Percentiles rank a stretch among this genome's conserved stretches.
These are phyloP conservation scores for Acanthurus tractus DNA, from an alignment of 2,797 vertebrate species.

Conservation along the genomic window DNA sequence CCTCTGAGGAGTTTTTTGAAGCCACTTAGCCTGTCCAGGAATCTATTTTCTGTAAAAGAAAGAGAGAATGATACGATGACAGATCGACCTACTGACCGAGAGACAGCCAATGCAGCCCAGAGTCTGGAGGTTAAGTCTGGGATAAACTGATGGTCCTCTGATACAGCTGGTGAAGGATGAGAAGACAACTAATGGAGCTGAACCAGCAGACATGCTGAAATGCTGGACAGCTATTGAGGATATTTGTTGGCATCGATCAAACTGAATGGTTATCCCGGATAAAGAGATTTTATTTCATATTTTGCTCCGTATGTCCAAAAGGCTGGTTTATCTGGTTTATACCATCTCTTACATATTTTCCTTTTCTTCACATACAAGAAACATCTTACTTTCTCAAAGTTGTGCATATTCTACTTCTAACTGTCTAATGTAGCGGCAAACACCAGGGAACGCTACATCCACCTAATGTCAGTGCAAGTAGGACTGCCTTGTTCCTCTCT, in stretches of 20 bases:
- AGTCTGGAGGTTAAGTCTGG: constrained; percentile 13
- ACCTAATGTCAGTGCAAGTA: constrained; percentile 54
- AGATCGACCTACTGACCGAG: constrained; percentile 36
- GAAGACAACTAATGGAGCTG: neutral
- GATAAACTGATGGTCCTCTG: constrained; percentile 4
- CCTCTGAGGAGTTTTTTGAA: neutral
- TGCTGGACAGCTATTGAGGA: neutral
- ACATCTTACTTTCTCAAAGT: neutral
- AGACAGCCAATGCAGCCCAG: neutral
- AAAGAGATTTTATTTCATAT: constrained; percentile 17
- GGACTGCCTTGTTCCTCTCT: constrained; percentile 85
- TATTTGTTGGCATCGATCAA: constrained; percentile 17
- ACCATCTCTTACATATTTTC: neutral
- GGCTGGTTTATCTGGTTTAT: neutral
- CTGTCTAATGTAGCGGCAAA: neutral
- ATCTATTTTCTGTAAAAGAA: constrained; percentile 13
- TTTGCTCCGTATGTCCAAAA: neutral
- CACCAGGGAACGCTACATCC: constrained; percentile 8
- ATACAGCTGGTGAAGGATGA: constrained; percentile 17
- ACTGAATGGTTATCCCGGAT: constrained; percentile 2
- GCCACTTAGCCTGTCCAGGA: neutral
- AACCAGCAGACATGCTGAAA: constrained; percentile 8
- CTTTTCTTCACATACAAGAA: neutral
- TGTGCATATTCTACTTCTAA: neutral
- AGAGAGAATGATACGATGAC: constrained; percentile 26